A percentile compares a stretch with the other conserved stretches of the same genome.
Conservation (phyloP, 1,140 invertebrate species). For the Pissodes strobi region DNA sequence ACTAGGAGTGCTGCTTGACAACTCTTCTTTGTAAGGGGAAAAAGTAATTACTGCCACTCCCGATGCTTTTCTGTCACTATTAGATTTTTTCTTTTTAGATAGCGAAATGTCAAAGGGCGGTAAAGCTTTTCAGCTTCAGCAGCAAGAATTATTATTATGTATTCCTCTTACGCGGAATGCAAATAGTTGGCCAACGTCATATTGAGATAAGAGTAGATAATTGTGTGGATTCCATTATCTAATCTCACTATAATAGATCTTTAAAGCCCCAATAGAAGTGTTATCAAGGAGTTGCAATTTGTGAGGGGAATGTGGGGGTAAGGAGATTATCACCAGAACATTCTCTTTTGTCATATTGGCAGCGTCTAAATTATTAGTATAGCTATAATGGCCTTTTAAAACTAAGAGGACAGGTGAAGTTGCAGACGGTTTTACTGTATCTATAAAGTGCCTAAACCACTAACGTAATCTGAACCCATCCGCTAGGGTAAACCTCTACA, state of each 20-base stretch:
- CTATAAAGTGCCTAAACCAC: neutral
- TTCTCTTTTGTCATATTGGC: neutral
- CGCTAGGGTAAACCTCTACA: slow-evolving; percentile 29
- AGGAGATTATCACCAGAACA: neutral
- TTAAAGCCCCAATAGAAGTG: neutral
- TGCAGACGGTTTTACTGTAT: slow-evolving; percentile 10
- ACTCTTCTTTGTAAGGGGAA: neutral
- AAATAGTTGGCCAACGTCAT: neutral
- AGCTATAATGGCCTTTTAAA: slow-evolving; percentile 9
- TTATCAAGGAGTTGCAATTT: neutral
- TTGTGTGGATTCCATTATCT: neutral
- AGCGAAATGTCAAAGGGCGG: no score
- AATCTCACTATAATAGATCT: neutral
- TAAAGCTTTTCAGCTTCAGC: neutral
- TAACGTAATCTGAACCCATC: slow-evolving; percentile 2
- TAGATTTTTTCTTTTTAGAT: neutral
- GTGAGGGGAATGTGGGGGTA: neutral
- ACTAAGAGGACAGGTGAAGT: neutral
- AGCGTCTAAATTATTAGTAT: slow-evolving; percentile 1
- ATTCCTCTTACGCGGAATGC: no score
- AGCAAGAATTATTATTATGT: neutral
- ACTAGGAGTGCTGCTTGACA: neutral
- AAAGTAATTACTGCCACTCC: neutral
- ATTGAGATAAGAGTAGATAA: neutral
- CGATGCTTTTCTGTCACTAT: neutral